Conservation (phyloP, 2,113 vertebrate species). For the Cardinalis cardinalis region DNA sequence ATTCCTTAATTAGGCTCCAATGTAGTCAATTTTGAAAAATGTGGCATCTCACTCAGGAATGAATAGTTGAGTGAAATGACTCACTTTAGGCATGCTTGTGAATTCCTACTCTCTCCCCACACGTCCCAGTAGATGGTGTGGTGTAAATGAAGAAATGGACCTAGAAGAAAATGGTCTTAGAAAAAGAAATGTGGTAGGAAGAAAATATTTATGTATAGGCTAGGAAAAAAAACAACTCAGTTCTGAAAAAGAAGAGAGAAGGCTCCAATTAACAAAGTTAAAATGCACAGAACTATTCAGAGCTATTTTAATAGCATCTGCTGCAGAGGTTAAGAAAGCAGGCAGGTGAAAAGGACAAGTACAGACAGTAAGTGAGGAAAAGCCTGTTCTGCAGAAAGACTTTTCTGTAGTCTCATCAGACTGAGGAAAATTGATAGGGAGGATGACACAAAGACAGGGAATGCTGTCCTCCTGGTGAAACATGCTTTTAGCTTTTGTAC, state of each 20-base stretch:
- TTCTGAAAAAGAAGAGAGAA: background rate
- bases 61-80: background rate
- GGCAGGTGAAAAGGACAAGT: background rate
- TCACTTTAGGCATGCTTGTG: background rate
- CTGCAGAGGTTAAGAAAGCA: background rate
- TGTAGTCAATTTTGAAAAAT: background rate
- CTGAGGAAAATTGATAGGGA: background rate
- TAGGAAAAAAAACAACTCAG: background rate
- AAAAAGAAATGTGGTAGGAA: background rate
- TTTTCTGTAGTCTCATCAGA: background rate
- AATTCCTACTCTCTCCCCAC: background rate
- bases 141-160: background rate
- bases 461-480: background rate
- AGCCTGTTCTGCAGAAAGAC: background rate
- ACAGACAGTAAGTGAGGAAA: background rate
- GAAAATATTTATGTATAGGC: background rate
- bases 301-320: background rate
- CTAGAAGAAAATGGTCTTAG: background rate
- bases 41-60: background rate
- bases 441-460: background rate
- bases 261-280: background rate
- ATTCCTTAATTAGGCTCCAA: slow-evolving; percentile 2
- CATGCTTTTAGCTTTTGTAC: background rate
- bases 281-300: background rate
- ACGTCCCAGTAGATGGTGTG: background rate